phyloP scores from a whole-genome alignment of 2,888 invertebrate genomes.

The Invenusta paracnida region DNA sequence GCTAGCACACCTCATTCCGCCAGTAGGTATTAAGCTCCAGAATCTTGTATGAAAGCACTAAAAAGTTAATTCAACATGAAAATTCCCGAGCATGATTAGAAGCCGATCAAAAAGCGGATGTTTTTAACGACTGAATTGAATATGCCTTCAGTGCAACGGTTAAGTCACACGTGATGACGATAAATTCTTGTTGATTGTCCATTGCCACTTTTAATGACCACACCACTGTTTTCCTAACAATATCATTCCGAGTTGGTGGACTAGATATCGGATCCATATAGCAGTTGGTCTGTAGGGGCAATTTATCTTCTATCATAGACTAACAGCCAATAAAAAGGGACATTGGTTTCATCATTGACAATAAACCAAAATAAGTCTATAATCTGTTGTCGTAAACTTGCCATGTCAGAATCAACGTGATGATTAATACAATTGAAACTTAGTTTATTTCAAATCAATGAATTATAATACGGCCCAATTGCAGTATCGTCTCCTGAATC shows the following conservation, averaged over 20 bases:
- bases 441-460: neutral
- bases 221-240: no score
- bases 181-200: neutral
- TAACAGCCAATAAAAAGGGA: no score
- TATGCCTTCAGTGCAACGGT: neutral
- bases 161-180: neutral
- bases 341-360: neutral
- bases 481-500: neutral
- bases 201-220: neutral
- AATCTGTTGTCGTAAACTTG: neutral
- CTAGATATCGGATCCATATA: neutral
- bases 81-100: no score
- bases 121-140: no score
- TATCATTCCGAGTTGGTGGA: neutral
- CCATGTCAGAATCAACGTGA: no score
- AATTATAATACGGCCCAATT: neutral
- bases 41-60: no score
- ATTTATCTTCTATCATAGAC: no score
- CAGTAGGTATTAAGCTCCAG: no score
- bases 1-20: no score
- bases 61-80: no score
- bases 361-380: neutral
- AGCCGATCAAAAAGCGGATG: no score
- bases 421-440: neutral
- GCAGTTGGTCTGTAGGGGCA: neutral